These are phyloP conservation scores for Urocynchramus pylzowi DNA, from an alignment of 2,113 vertebrate genomes.

Conservation along the genomic window DNA sequence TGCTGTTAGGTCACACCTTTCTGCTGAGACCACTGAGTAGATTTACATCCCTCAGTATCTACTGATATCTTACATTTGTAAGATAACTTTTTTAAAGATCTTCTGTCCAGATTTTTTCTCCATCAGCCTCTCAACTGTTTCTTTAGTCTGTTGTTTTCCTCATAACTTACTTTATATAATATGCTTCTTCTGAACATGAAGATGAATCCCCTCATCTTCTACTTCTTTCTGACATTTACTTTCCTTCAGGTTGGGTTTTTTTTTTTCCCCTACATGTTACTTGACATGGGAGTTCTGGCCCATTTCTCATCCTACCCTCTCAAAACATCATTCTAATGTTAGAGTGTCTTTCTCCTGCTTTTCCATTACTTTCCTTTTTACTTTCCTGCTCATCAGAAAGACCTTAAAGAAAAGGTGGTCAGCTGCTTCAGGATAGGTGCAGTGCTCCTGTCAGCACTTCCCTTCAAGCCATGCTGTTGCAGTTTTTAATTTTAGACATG, in stretches of 20 bases:
- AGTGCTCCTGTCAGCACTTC: background rate
- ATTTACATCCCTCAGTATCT: background rate
- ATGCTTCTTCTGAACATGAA: too few species aligned
- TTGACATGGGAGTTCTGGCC: background rate
- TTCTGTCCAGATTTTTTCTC: background rate
- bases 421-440: background rate
- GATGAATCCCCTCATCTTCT: background rate
- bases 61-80: background rate
- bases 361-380: background rate
- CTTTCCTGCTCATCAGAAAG: background rate
- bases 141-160: background rate
- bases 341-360: background rate
- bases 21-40: background rate
- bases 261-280: background rate
- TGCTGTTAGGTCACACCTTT: background rate
- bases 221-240: background rate
- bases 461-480: background rate
- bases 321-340: background rate
- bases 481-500: background rate
- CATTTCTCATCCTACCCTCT: background rate
- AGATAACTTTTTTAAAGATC: background rate
- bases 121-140: background rate
- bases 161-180: background rate
- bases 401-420: background rate
- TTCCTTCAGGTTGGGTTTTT: background rate